phyloP scores from a whole-genome alignment of 2,888 invertebrate genomes.

The Hipparchia sbordonii region DNA sequence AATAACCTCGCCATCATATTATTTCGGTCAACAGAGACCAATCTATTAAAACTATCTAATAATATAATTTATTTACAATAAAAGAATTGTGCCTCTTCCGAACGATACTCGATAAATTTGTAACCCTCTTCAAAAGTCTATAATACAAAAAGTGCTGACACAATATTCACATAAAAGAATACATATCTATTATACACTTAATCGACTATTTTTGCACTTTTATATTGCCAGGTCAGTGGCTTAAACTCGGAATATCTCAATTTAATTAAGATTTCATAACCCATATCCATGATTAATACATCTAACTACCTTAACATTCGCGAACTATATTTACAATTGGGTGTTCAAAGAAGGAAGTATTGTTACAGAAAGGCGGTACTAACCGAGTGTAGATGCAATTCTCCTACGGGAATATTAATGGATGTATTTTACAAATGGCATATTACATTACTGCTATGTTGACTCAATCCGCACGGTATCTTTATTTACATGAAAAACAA shows the following conservation, averaged over 20 bases:
- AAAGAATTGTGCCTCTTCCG: slow-evolving; percentile 76
- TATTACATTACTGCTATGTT: slow-evolving; percentile 50
- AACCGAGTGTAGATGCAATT: slow-evolving; percentile 40
- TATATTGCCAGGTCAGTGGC: slow-evolving; percentile 77
- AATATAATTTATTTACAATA: slow-evolving; percentile 77
- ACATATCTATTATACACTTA: slow-evolving; percentile 76
- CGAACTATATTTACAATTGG: slow-evolving; percentile 68
- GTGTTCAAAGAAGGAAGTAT: slow-evolving; percentile 67
- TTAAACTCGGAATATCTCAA: slow-evolving; percentile 81
- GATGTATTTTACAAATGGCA: slow-evolving; percentile 54
- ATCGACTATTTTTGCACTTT: slow-evolving; percentile 79
- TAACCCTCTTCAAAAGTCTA: slow-evolving; percentile 65
- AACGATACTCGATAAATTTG: slow-evolving; percentile 67
- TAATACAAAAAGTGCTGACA: slow-evolving; percentile 78
- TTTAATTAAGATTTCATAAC: slow-evolving; percentile 79
- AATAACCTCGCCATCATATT: slow-evolving; percentile 49
- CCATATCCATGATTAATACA: slow-evolving; percentile 67
- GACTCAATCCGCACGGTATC: slow-evolving; percentile 55
- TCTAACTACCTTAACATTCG: slow-evolving; percentile 60
- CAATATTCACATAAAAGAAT: slow-evolving; percentile 78
- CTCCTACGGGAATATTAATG: slow-evolving; percentile 29
- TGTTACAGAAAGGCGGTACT: slow-evolving; percentile 55
- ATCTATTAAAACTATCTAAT: slow-evolving; percentile 69
- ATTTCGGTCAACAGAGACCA: slow-evolving; percentile 58
- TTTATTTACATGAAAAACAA: slow-evolving; percentile 32